Percentiles rank a stretch among this genome's conserved stretches.
Evolutionary conservation across 1,140 invertebrate genomes (phyloP).

Genomic region (Ips nitidus): DNA sequence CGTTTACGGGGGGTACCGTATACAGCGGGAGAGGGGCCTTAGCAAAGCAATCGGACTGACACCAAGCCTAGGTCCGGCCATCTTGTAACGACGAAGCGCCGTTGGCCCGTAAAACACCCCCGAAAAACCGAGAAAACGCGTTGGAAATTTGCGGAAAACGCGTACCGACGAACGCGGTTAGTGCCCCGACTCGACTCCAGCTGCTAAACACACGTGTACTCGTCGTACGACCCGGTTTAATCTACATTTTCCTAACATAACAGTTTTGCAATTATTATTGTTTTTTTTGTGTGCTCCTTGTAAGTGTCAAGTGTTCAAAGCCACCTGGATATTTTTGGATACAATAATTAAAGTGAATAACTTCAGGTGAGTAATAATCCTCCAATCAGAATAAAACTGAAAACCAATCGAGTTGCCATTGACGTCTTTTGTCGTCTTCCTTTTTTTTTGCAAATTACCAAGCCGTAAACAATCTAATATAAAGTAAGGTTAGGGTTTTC

Average conservation of each 20-base stretch:
- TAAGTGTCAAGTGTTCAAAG: slow-evolving; percentile 35
- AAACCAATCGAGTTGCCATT: too few species aligned
- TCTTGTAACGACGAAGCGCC: slow-evolving; percentile 52
- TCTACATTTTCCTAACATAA: slow-evolving; percentile 5
- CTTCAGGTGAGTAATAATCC: slow-evolving; percentile 20
- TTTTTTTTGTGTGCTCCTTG: slow-evolving; percentile 43
- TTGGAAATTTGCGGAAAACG: slow-evolving; percentile 42
- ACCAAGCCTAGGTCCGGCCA: slow-evolving; percentile 54
- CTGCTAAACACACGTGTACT: slow-evolving; percentile 44
- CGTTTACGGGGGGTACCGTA: slow-evolving; percentile 51
- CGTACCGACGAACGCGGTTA: slow-evolving; percentile 15
- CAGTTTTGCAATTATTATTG: slow-evolving; percentile 42
- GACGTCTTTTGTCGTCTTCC: too few species aligned
- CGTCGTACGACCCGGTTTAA: neutral
- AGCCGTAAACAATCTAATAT: too few species aligned
- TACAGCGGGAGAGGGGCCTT: slow-evolving; percentile 50
- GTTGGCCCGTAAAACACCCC: slow-evolving; percentile 47
- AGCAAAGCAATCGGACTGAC: slow-evolving; percentile 54
- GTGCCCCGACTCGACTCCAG: slow-evolving; percentile 28
- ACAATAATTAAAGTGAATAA: slow-evolving; percentile 7
- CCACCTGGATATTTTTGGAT: slow-evolving; percentile 20
- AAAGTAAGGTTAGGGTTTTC: too few species aligned
- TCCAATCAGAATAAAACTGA: too few species aligned
- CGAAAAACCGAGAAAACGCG: slow-evolving; percentile 44
- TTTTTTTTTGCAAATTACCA: too few species aligned